Base-by-base conservation (phyloP, 2,113 vertebrate genomes). In the Condylura cristata region DNA sequence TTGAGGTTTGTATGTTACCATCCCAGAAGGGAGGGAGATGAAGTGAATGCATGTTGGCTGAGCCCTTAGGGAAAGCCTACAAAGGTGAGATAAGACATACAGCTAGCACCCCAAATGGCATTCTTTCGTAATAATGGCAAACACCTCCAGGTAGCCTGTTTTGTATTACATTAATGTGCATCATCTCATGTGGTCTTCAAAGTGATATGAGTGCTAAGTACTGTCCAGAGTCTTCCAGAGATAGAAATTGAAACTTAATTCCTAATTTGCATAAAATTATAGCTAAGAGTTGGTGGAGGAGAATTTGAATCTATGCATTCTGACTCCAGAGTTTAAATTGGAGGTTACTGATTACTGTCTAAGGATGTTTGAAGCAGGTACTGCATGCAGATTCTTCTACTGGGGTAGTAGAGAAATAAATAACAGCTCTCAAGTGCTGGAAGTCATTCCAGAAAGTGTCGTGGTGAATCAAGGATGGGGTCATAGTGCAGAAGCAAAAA, bases 381-480 rank as follows among this genome's bases (percentile, higher is more conserved):
- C 39, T n/a, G 6, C 10, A 1, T 53, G 4, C 17, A 37, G 41
- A 56, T 51, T 24, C 46, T 58, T 72, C 66, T 60, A 3, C 13
- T 22, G 39, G 41, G 37, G 39, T 13, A 4, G 17, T 9, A 22
- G 20, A 32, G 32, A 46, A 65, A 82, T 16, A 46, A 65, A 82
- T 16, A 51, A 44, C 13, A 2, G 46, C 1, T 30, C 58, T 60
- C 44, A 24, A 20, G 53, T 3, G 53, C 48, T 89, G 83, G 92
- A 97, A 98, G 92, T 95, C 93, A 93, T 97, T 98, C 94, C 90
- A 97, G 80, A 95, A 97, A 95, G 75, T 96, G 91, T 76, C 98
- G 96, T 39, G 68, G 16, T 0, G 88, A 95, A 94, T 98, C 92
- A 97, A 95, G 90, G 90, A 97, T 98, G 96, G 98, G 94, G 97